Evolutionary conservation across 2,888 invertebrate genomes (phyloP).

Genomic region (Trachelus iudaicus): DNA sequence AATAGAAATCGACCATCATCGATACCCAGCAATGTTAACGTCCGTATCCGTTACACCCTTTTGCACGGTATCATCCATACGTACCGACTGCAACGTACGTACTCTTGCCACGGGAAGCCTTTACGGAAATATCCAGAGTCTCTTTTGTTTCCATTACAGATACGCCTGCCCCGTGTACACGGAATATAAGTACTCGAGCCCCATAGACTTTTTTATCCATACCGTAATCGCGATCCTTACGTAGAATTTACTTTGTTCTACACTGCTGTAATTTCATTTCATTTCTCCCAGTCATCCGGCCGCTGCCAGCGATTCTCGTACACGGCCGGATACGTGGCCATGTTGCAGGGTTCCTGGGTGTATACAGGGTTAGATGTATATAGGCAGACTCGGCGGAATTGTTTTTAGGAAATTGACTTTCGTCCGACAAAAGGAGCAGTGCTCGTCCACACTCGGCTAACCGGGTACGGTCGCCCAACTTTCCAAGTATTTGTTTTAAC

Average conservation of each 20-base stretch:
- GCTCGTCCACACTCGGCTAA: constrained; percentile 6
- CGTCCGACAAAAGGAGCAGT: constrained; percentile 25
- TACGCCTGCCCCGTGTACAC: neutral
- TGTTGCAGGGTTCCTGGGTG: neutral
- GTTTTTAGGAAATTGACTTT: constrained; percentile 57
- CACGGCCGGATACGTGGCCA: neutral
- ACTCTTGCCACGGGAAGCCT: neutral
- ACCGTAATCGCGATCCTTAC: neutral
- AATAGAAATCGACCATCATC: neutral
- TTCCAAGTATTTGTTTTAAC: neutral
- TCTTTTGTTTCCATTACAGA: neutral
- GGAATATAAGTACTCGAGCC: neutral
- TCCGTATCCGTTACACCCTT: neutral
- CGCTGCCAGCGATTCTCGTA: neutral
- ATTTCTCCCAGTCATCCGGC: constrained; percentile 39
- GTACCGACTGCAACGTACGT: neutral
- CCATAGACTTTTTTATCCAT: neutral
- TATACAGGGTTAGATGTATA: no score
- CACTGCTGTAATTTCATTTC: constrained; percentile 52
- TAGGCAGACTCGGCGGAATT: constrained; percentile 39
- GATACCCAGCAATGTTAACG: neutral
- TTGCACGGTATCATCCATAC: neutral
- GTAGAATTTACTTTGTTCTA: constrained; percentile 42
- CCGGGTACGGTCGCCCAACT: neutral
- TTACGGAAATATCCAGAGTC: neutral